Base-by-base conservation (phyloP, 2,797 vertebrate species). In the Argentina silus region DNA sequence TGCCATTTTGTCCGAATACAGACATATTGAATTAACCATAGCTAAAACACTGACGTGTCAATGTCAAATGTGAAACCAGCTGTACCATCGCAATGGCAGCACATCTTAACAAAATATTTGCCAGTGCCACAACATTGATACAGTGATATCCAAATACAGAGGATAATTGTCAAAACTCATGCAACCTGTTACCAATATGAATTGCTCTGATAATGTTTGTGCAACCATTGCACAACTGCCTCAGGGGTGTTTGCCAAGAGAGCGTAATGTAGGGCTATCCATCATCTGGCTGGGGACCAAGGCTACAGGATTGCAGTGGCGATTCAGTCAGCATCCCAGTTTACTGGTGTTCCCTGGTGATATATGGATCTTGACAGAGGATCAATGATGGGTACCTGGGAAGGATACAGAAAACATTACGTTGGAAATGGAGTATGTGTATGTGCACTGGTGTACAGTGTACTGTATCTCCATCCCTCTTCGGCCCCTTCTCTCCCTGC, bases 221-320 rank as follows among this genome's bases (percentile, higher is more conserved):
- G 70, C 69, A 70, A 68, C 77, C 67, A 45, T 57, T 72, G 69
- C 81, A 76, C 11, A 3, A 73, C 62, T 45, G 51, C 72, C 75
- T 42, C 65, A 43, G 73, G 60, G 60, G 36, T 62, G 60, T 36
- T 21, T 74, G 76, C 78, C 69, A 67, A 62, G 45, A 74, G 71
- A 61, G 74, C 47, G 64, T 76, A 80, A 81, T 72, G 70, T 51
- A 57, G 67, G 63, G 59, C 66, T 78, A 74, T 86, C 68, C 76
- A 87, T 88, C 85, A 83, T 72, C 66, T 3, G 45, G 69, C 72
- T 44, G 65, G 51, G 5, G 48, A 57, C 12, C 44, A 45, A 67
- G 42, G 53, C 70, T 62, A 66, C 23, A 67, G 50, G 70, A 76
- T 75, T 61, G 47, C 60, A 55, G 59, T 11, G 48, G 65, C 12